Percentiles rank a stretch among this genome's conserved stretches.
Evolutionary conservation across 2,797 vertebrate species (phyloP).

Genomic region (Argyrosomus regius): DNA sequence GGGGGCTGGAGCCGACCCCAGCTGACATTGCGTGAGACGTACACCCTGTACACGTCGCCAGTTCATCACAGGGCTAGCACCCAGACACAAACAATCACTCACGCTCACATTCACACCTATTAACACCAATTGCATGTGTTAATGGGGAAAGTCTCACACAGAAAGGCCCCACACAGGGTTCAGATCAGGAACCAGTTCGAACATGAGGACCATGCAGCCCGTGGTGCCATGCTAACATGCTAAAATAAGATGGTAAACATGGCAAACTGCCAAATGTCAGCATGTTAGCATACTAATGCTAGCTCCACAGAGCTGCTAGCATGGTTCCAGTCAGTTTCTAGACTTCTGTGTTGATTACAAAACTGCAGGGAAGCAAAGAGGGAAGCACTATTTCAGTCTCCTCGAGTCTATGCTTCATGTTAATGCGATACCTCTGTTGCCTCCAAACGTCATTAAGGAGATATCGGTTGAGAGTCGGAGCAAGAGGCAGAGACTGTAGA

Average conservation of each 20-base stretch:
- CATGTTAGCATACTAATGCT: neutral
- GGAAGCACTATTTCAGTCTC: neutral
- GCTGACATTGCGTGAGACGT: too few relatives aligned
- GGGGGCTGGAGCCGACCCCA: too few relatives aligned
- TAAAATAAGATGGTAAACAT: neutral
- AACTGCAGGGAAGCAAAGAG: neutral
- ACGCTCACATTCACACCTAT: too few relatives aligned
- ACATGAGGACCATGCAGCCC: too few relatives aligned
- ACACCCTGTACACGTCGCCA: too few relatives aligned
- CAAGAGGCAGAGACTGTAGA: conserved; percentile 13
- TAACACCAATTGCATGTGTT: too few relatives aligned
- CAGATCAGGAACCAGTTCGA: too few relatives aligned
- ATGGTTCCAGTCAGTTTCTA: neutral
- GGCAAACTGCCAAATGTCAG: neutral
- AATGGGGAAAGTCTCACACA: too few relatives aligned
- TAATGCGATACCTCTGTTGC: neutral
- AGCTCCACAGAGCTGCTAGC: neutral
- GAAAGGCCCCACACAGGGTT: too few relatives aligned
- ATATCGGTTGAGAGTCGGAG: neutral
- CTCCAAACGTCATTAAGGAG: conserved; percentile 21
- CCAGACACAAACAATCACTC: too few relatives aligned
- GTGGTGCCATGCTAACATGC: neutral
- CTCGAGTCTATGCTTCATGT: neutral
- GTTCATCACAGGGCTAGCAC: too few relatives aligned
- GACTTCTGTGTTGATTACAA: neutral